phyloP scores from a whole-genome alignment of 1,140 invertebrate genomes.

The Cepaea nemoralis region DNA sequence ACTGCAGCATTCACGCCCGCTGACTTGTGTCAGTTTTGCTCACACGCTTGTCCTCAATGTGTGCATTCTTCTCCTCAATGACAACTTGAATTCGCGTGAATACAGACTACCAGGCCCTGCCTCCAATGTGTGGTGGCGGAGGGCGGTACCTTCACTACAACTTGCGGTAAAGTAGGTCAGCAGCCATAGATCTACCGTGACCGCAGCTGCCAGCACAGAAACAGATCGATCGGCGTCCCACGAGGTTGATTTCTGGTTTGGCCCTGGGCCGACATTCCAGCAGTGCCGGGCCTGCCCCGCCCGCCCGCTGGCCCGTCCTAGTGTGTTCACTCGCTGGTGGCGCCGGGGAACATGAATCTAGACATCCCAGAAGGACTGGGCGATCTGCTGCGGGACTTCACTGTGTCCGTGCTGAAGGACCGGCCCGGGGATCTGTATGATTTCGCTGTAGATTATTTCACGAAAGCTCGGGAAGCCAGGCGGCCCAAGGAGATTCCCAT shows the following conservation, averaged over 20 bases:
- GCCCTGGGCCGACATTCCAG: neutral
- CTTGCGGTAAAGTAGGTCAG: neutral
- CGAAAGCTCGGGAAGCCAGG: slow-evolving; percentile 72
- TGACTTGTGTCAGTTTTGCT: too few species aligned
- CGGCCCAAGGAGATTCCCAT: slow-evolving; percentile 59
- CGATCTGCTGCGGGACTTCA: slow-evolving; percentile 92
- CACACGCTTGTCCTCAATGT: too few species aligned
- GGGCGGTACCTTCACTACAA: too few species aligned
- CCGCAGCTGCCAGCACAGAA: neutral
- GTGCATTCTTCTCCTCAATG: too few species aligned
- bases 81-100: too few species aligned
- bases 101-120: too few species aligned
- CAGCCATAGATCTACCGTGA: neutral
- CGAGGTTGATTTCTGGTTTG: neutral
- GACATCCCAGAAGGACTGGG: slow-evolving; percentile 87
- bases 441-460: slow-evolving; percentile 93
- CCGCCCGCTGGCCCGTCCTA: neutral
- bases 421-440: slow-evolving; percentile 89
- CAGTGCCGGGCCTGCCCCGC: neutral
- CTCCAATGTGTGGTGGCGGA: too few species aligned
- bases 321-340: neutral
- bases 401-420: slow-evolving; percentile 91
- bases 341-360: slow-evolving; percentile 47
- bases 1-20: too few species aligned
- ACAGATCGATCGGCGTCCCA: neutral